These are phyloP conservation scores for Herpetotheres cachinnans DNA, from an alignment of 2,113 vertebrate species.

Conservation along the genomic window DNA sequence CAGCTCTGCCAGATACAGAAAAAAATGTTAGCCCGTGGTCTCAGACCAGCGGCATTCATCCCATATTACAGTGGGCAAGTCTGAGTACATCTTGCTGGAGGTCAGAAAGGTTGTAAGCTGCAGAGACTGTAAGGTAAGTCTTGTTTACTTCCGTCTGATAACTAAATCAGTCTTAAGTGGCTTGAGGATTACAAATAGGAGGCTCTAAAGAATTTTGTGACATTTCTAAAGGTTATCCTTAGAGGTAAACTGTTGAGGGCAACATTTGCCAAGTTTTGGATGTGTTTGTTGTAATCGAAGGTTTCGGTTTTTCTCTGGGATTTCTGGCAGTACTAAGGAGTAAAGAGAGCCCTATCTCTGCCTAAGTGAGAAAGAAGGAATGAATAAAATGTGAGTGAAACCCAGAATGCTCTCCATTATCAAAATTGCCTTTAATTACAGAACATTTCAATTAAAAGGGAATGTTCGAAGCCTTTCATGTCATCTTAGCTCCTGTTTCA, in stretches of 20 bases:
- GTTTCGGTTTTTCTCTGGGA: neutral
- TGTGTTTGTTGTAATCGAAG: neutral
- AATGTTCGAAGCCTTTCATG: neutral
- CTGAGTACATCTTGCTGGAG: neutral
- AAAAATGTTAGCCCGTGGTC: neutral
- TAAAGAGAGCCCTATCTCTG: neutral
- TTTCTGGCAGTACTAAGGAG: neutral
- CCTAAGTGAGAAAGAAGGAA: neutral
- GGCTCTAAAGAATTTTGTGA: neutral
- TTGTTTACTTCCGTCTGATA: neutral
- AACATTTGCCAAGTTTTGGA: neutral
- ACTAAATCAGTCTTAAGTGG: neutral
- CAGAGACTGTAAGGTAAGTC: neutral
- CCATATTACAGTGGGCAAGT: neutral
- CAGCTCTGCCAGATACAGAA: neutral
- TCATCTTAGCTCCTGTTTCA: neutral
- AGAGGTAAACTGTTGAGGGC: neutral
- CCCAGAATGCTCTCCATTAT: neutral
- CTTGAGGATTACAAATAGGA: neutral
- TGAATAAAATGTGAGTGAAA: neutral
- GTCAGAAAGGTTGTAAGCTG: neutral
- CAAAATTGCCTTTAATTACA: slow-evolving; percentile 18
- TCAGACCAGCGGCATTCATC: neutral
- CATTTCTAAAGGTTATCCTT: neutral
- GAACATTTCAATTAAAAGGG: neutral